Evolutionary conservation across 2,888 invertebrate species (phyloP), one percentile per base, ranked within the genome.

Genomic region (Diaphora mendica): DNA sequence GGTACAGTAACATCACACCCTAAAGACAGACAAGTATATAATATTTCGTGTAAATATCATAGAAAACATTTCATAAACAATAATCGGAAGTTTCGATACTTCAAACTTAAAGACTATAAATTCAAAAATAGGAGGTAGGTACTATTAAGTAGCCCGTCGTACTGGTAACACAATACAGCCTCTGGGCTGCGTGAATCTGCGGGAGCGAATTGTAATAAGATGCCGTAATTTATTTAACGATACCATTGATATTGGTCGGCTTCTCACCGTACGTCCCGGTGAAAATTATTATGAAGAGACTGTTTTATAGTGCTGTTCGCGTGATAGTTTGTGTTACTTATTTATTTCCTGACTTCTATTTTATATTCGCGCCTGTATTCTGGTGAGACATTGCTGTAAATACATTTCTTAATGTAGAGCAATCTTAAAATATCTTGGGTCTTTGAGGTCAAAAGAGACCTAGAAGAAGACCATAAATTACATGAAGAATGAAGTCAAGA

Each of bases 141-240:
- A 11, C 48, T 62, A 67, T 55, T 44, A 73, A 68, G 69, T 65
- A 73, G 64, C 55, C n/a, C 42, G 42, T 70, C 66, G 55, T 73
- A 55, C n/a, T 68, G 13, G 69, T 51, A 64, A 44, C 51, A 69
- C 51, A 69, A 69, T 51, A 68, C 65, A 66, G 73, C 73, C 73
- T 66, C n/a, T 5, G 66, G 70, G 73, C 70, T 64, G 42, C 73
- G 73, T 70, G 73, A 70, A 70, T 73, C 66, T 33, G 70, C 69
- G 73, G 66, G 70, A 70, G 73, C 66, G 66, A 72, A 70, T 70
- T 75, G 72, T 75, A 72, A 75, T 75, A 70, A 75, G 75, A 67
- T 39, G 48, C 68, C 35, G 59, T 72, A 66, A 75, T 75, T 75
- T 75, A 75, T 72, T 65, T 59, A 55, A 59, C 64, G 69, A 48